phyloP scores from a whole-genome alignment of 2,797 vertebrate species.

The Enteromius thamalakanensis region DNA sequence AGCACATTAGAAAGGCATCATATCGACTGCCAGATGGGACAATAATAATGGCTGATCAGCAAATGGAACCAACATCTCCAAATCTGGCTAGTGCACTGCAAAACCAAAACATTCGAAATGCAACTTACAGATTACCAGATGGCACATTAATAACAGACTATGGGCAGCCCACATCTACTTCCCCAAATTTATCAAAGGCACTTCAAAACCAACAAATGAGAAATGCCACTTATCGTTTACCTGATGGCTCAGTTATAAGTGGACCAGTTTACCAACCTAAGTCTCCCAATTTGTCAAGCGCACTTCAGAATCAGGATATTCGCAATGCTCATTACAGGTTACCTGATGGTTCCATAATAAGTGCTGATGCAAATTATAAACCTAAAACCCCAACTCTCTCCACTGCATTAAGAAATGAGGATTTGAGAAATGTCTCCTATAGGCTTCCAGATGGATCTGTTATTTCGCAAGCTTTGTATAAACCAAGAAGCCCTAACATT shows the following conservation, averaged over 20 bases:
- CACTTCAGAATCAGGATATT: slow-evolving; percentile 74
- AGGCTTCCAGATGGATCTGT: slow-evolving; percentile 73
- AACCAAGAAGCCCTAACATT: slow-evolving; percentile 68
- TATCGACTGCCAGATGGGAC: slow-evolving; percentile 79
- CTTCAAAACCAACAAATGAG: slow-evolving; percentile 76
- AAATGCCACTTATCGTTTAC: slow-evolving; percentile 72
- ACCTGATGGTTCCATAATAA: slow-evolving; percentile 66
- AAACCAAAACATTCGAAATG: slow-evolving; percentile 74
- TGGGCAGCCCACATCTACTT: slow-evolving; percentile 72
- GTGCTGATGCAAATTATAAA: slow-evolving; percentile 71
- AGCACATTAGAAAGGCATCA: slow-evolving; percentile 72
- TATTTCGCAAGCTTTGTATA: slow-evolving; percentile 60
- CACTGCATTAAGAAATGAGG: slow-evolving; percentile 71
- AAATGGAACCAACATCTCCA: slow-evolving; percentile 64
- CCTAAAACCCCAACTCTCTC: slow-evolving; percentile 70
- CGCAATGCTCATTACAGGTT: slow-evolving; percentile 75
- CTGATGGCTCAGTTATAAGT: slow-evolving; percentile 76
- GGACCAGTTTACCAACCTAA: slow-evolving; percentile 61
- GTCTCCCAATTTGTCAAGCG: slow-evolving; percentile 74
- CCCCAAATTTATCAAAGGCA: slow-evolving; percentile 72
- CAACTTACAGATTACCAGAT: slow-evolving; percentile 77
- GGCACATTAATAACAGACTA: slow-evolving; percentile 76
- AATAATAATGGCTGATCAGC: slow-evolving; percentile 71
- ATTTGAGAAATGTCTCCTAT: slow-evolving; percentile 72
- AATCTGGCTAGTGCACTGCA: slow-evolving; percentile 74